Conservation (phyloP, 1,140 invertebrate species). For the Metopolophium dirhodum region DNA sequence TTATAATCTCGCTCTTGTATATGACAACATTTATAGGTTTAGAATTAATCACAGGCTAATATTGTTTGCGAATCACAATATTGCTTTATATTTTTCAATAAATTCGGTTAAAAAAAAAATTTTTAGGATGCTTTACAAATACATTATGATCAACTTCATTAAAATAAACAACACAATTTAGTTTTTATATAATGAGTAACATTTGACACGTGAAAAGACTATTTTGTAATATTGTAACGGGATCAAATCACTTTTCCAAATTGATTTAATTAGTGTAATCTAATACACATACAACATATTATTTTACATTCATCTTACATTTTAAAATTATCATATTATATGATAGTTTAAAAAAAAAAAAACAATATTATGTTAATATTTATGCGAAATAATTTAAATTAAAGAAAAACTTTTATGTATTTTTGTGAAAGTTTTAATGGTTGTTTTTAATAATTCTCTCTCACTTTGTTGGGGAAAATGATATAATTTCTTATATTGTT, state of each 20-base stretch:
- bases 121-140: too few relatives aligned
- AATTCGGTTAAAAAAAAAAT: too few relatives aligned
- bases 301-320: not conserved
- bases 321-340: not conserved
- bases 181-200: too few relatives aligned
- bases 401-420: not conserved
- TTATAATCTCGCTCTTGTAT: too few relatives aligned
- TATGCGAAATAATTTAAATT: constrained; percentile 9
- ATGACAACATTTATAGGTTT: too few relatives aligned
- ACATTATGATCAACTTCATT: too few relatives aligned
- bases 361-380: not conserved
- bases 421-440: not conserved
- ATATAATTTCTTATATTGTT: not conserved
- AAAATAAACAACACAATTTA: too few relatives aligned
- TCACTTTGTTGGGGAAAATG: not conserved
- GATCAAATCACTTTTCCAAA: not conserved
- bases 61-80: too few relatives aligned
- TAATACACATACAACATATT: not conserved
- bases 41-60: too few relatives aligned
- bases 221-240: too few relatives aligned
- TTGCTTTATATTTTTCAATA: too few relatives aligned
- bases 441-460: not conserved
- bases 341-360: not conserved
- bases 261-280: not conserved
- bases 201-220: too few relatives aligned